phyloP scores from a whole-genome alignment of 2,113 vertebrate species.

The Formicarius rufipectus region DNA sequence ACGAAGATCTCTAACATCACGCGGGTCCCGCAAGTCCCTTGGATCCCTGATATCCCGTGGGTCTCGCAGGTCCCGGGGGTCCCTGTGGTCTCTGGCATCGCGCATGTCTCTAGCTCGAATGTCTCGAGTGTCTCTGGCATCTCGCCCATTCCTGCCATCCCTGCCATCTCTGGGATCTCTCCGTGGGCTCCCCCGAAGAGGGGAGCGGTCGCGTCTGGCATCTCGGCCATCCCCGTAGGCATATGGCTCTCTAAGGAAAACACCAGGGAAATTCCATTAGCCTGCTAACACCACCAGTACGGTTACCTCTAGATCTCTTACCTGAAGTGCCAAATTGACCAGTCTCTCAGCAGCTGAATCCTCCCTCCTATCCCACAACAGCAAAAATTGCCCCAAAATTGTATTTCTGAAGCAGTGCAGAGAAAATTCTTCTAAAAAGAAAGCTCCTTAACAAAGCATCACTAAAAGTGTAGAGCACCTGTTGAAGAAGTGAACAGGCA shows the following conservation, averaged over 20 bases:
- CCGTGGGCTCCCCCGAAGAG: constrained; percentile 79
- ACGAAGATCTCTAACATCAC: constrained; percentile 74
- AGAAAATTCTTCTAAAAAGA: not conserved
- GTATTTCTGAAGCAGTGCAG: not conserved
- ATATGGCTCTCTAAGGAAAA: constrained; percentile 78
- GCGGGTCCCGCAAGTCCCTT: constrained; percentile 74
- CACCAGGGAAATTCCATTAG: constrained; percentile 53
- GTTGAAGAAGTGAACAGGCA: not conserved
- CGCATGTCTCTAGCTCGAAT: constrained; percentile 80
- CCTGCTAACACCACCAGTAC: not conserved
- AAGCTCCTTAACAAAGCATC: not conserved
- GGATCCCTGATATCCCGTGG: constrained; percentile 71
- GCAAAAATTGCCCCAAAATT: not conserved
- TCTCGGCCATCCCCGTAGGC: constrained; percentile 82
- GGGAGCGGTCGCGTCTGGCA: constrained; percentile 76
- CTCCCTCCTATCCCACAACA: constrained; percentile 32
- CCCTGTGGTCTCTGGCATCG: constrained; percentile 77
- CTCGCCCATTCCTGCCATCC: constrained; percentile 74
- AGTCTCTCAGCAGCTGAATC: not conserved
- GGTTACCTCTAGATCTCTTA: constrained; percentile 15
- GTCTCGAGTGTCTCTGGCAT: constrained; percentile 76
- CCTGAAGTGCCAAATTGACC: not conserved
- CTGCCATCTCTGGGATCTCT: constrained; percentile 76
- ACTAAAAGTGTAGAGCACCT: not conserved
- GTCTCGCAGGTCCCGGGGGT: constrained; percentile 80